phyloP scores from a whole-genome alignment of 2,113 vertebrate species.

The Alosa alosa region DNA sequence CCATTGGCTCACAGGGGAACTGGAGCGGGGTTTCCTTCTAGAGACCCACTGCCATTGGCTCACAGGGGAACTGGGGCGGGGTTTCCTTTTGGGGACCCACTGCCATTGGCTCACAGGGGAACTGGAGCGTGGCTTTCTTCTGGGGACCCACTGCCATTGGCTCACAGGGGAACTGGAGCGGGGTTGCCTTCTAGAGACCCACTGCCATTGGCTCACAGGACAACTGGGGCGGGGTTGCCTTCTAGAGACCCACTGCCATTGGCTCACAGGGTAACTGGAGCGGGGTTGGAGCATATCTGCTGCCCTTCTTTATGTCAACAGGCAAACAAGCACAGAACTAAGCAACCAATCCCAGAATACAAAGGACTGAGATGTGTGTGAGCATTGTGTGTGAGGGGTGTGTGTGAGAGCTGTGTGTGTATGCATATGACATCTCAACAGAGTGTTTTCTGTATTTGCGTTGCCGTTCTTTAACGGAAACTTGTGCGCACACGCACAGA shows the following conservation, averaged over 20 bases:
- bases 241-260: not conserved
- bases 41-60: not conserved
- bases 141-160: not conserved
- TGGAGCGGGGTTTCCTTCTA: not conserved
- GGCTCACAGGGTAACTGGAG: not conserved
- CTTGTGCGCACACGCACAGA: not conserved
- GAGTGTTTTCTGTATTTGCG: too few relatives aligned
- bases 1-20: not conserved
- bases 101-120: not conserved
- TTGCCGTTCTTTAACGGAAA: too few relatives aligned
- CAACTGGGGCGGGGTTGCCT: not conserved
- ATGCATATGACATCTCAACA: too few relatives aligned
- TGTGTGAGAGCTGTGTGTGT: too few relatives aligned
- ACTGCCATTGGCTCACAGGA: not conserved
- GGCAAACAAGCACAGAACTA: not conserved
- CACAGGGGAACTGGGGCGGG: not conserved
- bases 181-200: not conserved
- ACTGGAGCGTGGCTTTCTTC: not conserved
- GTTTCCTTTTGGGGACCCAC: not conserved
- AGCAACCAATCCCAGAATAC: not conserved
- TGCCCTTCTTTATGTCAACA: not conserved
- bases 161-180: not conserved
- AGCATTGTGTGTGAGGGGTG: too few relatives aligned
- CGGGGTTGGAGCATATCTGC: not conserved
- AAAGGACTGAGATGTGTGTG: too few relatives aligned